Percentiles rank a stretch among this genome's conserved stretches.
phyloP scores from a whole-genome alignment of 2,888 invertebrate species.

The Clanis bilineata region DNA sequence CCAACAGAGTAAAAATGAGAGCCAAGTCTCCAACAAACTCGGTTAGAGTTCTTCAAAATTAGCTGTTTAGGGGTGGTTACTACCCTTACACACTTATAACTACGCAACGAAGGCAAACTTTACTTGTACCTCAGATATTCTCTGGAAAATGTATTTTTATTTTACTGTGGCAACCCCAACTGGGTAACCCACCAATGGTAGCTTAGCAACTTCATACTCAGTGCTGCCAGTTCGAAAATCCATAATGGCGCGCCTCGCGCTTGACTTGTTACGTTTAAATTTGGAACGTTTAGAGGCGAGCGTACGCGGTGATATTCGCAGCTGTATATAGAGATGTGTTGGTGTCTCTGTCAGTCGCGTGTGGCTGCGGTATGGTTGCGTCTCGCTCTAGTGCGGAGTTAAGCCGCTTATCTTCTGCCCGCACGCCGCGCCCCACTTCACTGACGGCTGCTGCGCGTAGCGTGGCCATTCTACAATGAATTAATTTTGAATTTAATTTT shows the following conservation, averaged over 20 bases:
- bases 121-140: conserved; percentile 78
- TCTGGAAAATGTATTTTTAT: conserved; percentile 80
- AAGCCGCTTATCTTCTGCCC: conserved; percentile 81
- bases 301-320: conserved; percentile 70
- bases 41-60: conserved; percentile 68
- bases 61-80: conserved; percentile 75
- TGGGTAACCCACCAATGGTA: conserved; percentile 38
- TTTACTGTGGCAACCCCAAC: conserved; percentile 53
- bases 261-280: conserved; percentile 46
- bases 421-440: conserved; percentile 68
- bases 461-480: conserved; percentile 60
- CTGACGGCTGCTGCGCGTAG: conserved; percentile 71
- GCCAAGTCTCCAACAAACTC: conserved; percentile 11
- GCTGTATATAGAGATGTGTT: conserved; percentile 69
- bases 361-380: conserved; percentile 32
- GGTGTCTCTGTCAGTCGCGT: conserved; percentile 45
- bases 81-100: conserved; percentile 55
- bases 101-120: conserved; percentile 62
- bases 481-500: conserved; percentile 11
- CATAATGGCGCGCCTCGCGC: conserved; percentile 28
- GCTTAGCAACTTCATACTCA: conserved; percentile 34
- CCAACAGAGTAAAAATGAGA: conserved; percentile 15
- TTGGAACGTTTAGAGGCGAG: conserved; percentile 40
- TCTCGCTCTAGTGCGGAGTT: conserved; percentile 69
- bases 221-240: conserved; percentile 16